phyloP scores from a whole-genome alignment of 2,888 invertebrate species.

The Sphaeridia pumilis region DNA sequence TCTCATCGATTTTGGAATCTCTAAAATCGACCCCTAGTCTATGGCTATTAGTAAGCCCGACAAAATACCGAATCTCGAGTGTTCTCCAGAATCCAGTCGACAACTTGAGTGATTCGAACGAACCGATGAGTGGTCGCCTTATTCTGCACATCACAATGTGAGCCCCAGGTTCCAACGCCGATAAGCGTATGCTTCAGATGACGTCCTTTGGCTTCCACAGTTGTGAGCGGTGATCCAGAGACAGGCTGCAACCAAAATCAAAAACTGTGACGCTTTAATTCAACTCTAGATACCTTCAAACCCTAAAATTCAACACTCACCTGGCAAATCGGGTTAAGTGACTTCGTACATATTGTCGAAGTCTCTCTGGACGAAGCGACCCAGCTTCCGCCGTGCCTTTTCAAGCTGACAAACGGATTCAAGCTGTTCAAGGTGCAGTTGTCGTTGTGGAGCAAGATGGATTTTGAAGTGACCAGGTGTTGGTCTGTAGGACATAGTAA shows the following conservation, averaged over 20 bases:
- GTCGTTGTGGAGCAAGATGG: conserved; percentile 6
- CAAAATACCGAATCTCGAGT: too few species aligned
- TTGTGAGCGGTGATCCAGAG: conserved; percentile 6
- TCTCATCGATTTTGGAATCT: too few species aligned
- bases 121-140: not conserved
- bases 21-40: too few species aligned
- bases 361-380: not conserved
- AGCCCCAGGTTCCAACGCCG: conserved; percentile 12
- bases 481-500: not conserved
- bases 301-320: too few species aligned
- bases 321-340: not conserved
- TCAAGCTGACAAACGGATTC: not conserved
- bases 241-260: too few species aligned
- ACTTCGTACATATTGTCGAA: not conserved
- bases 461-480: not conserved
- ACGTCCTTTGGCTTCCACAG: conserved; percentile 5
- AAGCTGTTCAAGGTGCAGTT: not conserved
- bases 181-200: conserved; percentile 4
- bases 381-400: not conserved
- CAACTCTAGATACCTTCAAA: too few species aligned
- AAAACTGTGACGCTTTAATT: too few species aligned
- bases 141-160: conserved; percentile 1
- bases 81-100: too few species aligned
- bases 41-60: too few species aligned
- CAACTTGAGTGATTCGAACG: too few species aligned